Evolutionary conservation across 2,888 invertebrate genomes (phyloP).

Genomic region (Drosophila parthenogenetica): DNA sequence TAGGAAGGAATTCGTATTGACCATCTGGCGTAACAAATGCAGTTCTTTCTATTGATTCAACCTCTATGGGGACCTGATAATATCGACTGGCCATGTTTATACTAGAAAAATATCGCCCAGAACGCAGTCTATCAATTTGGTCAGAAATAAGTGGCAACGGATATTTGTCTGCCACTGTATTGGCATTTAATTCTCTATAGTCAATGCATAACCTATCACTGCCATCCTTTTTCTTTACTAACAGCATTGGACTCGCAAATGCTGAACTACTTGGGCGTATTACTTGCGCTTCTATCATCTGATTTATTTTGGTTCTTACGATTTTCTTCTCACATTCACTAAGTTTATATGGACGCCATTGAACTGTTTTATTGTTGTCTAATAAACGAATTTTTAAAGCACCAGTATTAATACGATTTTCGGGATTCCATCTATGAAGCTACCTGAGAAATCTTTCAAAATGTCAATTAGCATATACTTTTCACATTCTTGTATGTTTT

Average conservation of each 20-base stretch:
- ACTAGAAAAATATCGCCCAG: not conserved
- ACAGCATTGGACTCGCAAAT: not conserved
- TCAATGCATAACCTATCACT: conserved; percentile 3
- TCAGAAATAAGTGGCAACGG: conserved; percentile 4
- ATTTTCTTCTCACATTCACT: not conserved
- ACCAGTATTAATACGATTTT: not conserved
- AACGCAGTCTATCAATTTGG: not conserved
- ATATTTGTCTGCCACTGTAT: conserved; percentile 6
- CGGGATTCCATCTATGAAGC: not conserved
- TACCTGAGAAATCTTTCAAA: no score
- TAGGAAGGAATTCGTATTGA: no score
- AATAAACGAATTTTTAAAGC: not conserved
- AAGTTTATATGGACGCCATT: not conserved
- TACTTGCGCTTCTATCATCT: not conserved
- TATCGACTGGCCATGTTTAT: not conserved
- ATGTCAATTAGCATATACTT: no score
- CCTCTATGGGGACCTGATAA: not conserved
- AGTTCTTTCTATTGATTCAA: conserved; percentile 3
- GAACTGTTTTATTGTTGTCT: not conserved
- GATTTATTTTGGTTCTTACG: no score
- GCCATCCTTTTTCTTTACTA: conserved; percentile 2
- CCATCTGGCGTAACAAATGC: no score
- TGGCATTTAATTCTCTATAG: not conserved
- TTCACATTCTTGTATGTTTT: no score
- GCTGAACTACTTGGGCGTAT: not conserved